Conservation (phyloP, 2,888 invertebrate species). For the Odontocerum albicorne region DNA sequence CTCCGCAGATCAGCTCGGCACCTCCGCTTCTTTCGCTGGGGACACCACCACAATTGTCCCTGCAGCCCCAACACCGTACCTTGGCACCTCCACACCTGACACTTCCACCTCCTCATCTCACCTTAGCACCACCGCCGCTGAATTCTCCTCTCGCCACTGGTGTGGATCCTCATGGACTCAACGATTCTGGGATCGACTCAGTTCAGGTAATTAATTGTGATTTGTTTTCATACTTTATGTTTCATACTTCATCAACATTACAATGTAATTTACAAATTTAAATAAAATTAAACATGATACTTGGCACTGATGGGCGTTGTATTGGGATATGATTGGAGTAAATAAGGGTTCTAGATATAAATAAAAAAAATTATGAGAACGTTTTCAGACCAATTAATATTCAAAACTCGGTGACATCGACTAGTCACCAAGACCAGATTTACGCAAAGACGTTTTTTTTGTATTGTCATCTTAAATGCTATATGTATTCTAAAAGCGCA, state of each 20-base stretch:
- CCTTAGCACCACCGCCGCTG: conserved; percentile 57
- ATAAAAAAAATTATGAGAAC: neutral
- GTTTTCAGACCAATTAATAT: no score
- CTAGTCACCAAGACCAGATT: no score
- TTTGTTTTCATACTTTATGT: no score
- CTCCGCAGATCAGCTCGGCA: conserved; percentile 50
- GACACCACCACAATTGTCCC: conserved; percentile 10
- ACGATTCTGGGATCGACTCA: conserved; percentile 73
- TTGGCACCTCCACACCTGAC: conserved; percentile 48
- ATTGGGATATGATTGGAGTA: no score
- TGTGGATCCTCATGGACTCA: conserved; percentile 37
- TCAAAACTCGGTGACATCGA: no score
- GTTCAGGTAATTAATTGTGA: conserved; percentile 61
- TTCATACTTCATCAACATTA: no score
- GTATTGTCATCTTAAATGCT: no score
- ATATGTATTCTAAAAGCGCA: no score
- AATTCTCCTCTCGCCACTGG: conserved; percentile 20
- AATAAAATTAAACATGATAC: no score
- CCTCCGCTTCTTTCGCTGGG: conserved; percentile 14
- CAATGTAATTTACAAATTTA: no score
- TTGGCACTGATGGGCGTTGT: no score
- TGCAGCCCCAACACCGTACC: conserved; percentile 18
- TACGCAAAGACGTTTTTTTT: no score
- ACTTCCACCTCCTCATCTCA: conserved; percentile 62
- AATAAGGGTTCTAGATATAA: neutral